Percentiles rank a stretch among this genome's conserved stretches.
These are phyloP conservation scores for Cheilosia vernalis DNA, from an alignment of 2,888 invertebrate genomes.

Conservation along the genomic window DNA sequence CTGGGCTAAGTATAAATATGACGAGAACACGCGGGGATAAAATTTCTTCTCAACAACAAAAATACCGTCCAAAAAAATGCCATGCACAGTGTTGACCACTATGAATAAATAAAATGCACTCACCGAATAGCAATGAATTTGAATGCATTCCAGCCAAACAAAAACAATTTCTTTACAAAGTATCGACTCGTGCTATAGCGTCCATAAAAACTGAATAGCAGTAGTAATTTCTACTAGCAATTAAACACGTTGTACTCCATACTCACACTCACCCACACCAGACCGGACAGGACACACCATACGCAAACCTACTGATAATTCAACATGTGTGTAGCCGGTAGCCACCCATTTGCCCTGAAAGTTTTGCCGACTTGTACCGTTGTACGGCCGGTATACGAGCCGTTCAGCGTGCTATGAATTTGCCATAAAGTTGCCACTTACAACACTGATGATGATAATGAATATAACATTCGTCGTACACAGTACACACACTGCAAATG, in stretches of 20 bases:
- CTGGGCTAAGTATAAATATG: too few species aligned
- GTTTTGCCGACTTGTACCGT: conserved; percentile 22
- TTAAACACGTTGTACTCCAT: conserved; percentile 30
- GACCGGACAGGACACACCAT: neutral
- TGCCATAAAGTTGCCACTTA: conserved; percentile 51
- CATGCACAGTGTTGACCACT: too few species aligned
- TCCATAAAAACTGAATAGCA: conserved; percentile 8
- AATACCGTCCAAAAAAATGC: too few species aligned
- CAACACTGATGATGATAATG: conserved; percentile 59
- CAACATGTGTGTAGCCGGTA: conserved; percentile 27
- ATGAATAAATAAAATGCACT: neutral
- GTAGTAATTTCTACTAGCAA: conserved; percentile 37
- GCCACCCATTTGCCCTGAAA: conserved; percentile 21
- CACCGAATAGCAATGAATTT: neutral
- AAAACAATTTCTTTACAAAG: conserved; percentile 7
- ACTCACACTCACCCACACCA: neutral
- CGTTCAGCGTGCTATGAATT: conserved; percentile 55
- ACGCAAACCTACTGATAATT: conserved; percentile 11
- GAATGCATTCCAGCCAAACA: neutral
- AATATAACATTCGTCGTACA: conserved; percentile 23
- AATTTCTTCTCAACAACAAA: too few species aligned
- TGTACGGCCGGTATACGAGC: neutral
- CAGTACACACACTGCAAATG: conserved; percentile 4
- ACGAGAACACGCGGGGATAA: too few species aligned
- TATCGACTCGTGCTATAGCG: conserved; percentile 15